phyloP scores from a whole-genome alignment of 2,797 vertebrate species.

The Parotocinclus haroldoi region DNA sequence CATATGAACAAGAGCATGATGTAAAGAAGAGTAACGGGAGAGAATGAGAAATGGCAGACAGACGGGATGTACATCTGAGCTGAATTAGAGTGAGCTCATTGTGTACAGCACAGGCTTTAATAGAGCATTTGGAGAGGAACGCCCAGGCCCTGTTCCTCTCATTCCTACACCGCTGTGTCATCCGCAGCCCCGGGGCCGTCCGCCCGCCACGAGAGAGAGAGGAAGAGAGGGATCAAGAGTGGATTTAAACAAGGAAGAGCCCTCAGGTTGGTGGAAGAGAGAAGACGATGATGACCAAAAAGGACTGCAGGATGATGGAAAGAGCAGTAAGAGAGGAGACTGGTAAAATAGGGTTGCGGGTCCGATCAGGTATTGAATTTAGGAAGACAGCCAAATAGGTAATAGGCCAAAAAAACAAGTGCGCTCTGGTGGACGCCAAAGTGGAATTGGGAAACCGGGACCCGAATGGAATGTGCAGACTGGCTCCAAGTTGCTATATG shows the following conservation, averaged over 20 bases:
- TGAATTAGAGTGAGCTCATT: constrained; percentile 86
- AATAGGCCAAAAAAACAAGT: no score
- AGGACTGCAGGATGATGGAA: constrained; percentile 3
- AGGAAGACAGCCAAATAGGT: no score
- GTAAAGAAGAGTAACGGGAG: constrained; percentile 31
- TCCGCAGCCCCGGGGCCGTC: constrained; percentile 75
- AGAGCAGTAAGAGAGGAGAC: no score
- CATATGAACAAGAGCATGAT: constrained; percentile 3
- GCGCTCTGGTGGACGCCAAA: no score
- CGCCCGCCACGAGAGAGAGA: constrained; percentile 50
- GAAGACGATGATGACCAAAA: constrained; percentile 10
- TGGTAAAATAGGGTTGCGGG: no score
- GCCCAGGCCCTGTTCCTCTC: constrained; percentile 81
- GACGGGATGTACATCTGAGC: constrained; percentile 78
- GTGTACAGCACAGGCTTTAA: constrained; percentile 80
- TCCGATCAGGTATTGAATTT: no score
- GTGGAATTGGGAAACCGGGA: no score
- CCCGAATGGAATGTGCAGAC: no score
- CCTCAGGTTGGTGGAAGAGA: constrained; percentile 50
- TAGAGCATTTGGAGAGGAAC: constrained; percentile 82
- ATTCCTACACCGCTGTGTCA: constrained; percentile 81
- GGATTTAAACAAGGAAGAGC: constrained; percentile 48
- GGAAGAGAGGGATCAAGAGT: constrained; percentile 25
- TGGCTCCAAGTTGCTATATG: no score
- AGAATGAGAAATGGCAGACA: constrained; percentile 58